Conservation (phyloP, 2,113 vertebrate species). For the Aegotheles bennettii region DNA sequence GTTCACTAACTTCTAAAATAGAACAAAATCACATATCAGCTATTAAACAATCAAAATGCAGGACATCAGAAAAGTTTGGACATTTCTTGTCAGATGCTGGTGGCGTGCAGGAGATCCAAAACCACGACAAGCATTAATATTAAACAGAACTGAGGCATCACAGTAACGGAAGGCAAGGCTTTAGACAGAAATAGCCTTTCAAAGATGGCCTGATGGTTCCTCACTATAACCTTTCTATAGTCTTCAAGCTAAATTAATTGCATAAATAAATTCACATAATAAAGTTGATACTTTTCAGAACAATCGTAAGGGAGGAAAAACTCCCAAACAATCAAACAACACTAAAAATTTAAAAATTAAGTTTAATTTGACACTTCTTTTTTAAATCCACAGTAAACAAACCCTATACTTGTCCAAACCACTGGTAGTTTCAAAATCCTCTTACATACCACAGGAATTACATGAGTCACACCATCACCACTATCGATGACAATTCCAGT, state of each 20-base stretch:
- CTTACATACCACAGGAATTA: constrained; percentile 83
- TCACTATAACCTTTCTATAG: neutral
- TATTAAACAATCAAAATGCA: neutral
- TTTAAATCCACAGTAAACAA: neutral
- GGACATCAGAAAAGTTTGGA: neutral
- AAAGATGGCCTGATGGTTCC: neutral
- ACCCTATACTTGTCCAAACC: neutral
- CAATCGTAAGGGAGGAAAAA: neutral
- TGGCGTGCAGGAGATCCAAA: neutral
- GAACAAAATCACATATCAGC: neutral
- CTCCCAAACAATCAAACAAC: neutral
- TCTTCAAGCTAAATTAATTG: neutral
- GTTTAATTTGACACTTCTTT: neutral
- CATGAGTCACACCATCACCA: constrained; percentile 87
- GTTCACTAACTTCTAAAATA: neutral
- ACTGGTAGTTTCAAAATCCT: neutral
- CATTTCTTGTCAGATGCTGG: neutral
- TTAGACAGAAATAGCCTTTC: neutral
- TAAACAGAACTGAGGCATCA: neutral
- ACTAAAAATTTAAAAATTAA: neutral
- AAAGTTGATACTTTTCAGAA: neutral
- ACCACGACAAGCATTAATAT: neutral
- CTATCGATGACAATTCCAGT: constrained; percentile 86
- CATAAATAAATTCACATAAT: neutral
- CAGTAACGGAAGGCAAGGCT: neutral